Evolutionary conservation across 35 echinoderm and acorn worm genomes (phyloP).

Genomic region (Amphiura filiformis): DNA sequence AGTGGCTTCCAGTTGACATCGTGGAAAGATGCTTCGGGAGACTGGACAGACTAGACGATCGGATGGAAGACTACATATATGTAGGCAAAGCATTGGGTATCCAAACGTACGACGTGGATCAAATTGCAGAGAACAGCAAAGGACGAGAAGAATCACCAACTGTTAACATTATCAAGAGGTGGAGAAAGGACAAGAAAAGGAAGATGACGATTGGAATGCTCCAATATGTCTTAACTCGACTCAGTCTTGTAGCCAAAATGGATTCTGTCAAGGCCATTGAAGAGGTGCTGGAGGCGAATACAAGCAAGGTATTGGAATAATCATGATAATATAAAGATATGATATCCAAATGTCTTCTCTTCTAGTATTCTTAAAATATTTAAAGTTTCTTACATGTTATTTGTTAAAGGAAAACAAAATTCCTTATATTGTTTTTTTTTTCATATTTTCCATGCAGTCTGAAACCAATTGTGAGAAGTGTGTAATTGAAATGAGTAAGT

Average conservation of each 20-base stretch:
- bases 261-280: background rate
- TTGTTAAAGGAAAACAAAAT: too few relatives aligned
- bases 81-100: background rate
- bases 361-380: too few relatives aligned
- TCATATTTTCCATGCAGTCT: too few relatives aligned
- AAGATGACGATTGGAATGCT: background rate
- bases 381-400: too few relatives aligned
- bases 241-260: background rate
- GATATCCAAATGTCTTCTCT: too few relatives aligned
- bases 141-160: background rate
- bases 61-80: background rate
- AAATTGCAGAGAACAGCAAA: background rate
- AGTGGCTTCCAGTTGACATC: background rate
- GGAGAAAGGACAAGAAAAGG: background rate
- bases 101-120: background rate
- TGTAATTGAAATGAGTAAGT: too few relatives aligned
- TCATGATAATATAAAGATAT: too few relatives aligned
- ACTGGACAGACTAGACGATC: background rate
- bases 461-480: too few relatives aligned
- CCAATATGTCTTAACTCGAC: background rate
- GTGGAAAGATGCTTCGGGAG: background rate
- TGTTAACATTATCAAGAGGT: background rate
- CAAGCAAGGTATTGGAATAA: background rate
- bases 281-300: background rate
- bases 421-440: too few relatives aligned